Base-by-base conservation (phyloP, 2,797 vertebrate species). In the Megalops cyprinoides region DNA sequence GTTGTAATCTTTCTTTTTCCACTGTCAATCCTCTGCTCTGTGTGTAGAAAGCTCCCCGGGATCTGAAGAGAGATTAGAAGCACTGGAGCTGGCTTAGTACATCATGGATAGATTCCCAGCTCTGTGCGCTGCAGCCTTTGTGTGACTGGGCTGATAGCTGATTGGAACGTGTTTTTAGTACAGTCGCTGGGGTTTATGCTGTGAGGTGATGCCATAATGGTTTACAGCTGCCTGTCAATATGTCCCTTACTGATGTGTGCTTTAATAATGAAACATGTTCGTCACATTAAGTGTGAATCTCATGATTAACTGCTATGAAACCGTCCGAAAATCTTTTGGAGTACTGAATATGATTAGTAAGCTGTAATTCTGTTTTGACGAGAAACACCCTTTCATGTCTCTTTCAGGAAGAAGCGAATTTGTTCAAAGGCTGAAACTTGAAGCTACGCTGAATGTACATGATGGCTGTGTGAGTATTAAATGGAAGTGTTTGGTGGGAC, bases 341-440 rank as follows among this genome's bases (percentile, higher is more conserved):
- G n/a, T 23, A 5, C 20, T 60, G 1, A 60, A 18, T 60, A 10
- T 37, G 65, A n/a, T 69, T 37, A 2, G 4, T 69, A 15, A 12
- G 12, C 69, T 1, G 0, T 34, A 10, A 34, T 1, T 37, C 10
- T 28, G 6, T 25, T 76, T 23, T 34, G 46, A 37, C 42, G 20
- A 42, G 44, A n/a, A n/a, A n/a, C 58, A 0, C 74, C 37, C 8
- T 77, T 82, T 55, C 65, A 62, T 48, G 60, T 88, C 88, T 93
- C 89, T 81, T 83, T 84, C 92, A 99, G 98, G 97, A 85, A 97
- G 97, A 95, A 98, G 95, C 96, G 98, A 99, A 85, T 99, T 99
- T 92, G 97, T 99, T 91, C 98, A 99, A 93, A 96, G 96, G 91
- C 95, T 99, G 89, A 99, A 99, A 95, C 97, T 98, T 90, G 98